Evolutionary conservation across 2,113 vertebrate species (phyloP).

Genomic region (Gallinago paraguaiae): DNA sequence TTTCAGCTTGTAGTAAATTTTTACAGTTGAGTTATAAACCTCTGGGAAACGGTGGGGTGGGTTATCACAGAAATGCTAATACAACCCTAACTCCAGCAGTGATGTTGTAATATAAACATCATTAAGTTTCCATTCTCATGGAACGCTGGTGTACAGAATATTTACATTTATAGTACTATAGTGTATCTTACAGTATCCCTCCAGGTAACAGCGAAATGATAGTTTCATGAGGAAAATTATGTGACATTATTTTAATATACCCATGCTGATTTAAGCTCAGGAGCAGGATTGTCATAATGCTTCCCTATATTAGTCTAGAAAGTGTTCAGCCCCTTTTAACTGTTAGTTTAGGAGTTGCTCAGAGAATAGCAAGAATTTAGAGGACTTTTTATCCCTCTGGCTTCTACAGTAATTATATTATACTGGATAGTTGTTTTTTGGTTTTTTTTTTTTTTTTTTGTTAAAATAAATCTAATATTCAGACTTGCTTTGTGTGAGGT

Average conservation of each 20-base stretch:
- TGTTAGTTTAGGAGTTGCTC: conserved; percentile 14
- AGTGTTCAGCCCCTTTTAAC: conserved; percentile 25
- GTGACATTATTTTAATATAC: conserved; percentile 65
- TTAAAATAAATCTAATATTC: neutral
- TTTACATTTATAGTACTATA: conserved; percentile 70
- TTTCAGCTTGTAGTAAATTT: conserved; percentile 48
- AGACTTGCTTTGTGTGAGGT: neutral
- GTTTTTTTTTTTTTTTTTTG: neutral
- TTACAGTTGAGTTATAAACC: conserved; percentile 45
- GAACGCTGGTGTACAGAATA: conserved; percentile 61
- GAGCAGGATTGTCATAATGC: conserved; percentile 35
- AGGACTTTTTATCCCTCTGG: neutral
- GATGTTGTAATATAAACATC: conserved; percentile 63
- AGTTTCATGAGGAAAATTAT: conserved; percentile 67
- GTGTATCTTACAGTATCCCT: conserved; percentile 58
- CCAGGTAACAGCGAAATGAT: conserved; percentile 62
- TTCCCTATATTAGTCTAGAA: conserved; percentile 22
- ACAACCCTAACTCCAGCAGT: conserved; percentile 18
- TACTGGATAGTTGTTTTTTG: neutral
- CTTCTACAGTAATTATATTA: conserved; percentile 6
- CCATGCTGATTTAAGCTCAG: conserved; percentile 59
- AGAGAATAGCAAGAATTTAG: neutral
- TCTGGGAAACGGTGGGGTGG: conserved; percentile 25
- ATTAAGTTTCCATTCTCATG: conserved; percentile 63
- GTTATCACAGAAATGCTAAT: conserved; percentile 66